Evolutionary conservation across 1,140 invertebrate genomes (phyloP).

Genomic region (Homarus americanus): DNA sequence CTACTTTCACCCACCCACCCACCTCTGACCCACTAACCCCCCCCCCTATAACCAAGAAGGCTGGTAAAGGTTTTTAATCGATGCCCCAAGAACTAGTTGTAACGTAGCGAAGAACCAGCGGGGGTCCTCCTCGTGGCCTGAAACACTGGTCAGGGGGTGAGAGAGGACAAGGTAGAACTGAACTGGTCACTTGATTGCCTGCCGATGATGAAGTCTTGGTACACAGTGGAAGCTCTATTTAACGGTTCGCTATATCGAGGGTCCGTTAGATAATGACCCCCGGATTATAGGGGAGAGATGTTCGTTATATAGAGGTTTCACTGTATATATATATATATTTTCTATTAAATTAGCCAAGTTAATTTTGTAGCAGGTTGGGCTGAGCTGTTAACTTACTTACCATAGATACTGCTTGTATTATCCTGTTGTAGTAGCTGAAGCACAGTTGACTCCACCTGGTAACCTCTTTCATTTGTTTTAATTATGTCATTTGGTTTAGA

Average conservation of each 20-base stretch:
- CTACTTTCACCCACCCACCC: too few relatives aligned
- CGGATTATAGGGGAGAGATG: too few relatives aligned
- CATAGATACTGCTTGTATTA: neutral
- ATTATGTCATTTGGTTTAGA: neutral
- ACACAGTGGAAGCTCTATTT: too few relatives aligned
- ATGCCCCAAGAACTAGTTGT: too few relatives aligned
- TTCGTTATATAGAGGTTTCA: too few relatives aligned
- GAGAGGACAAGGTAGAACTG: constrained; percentile 22
- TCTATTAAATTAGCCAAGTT: neutral
- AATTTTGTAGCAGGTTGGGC: constrained; percentile 16
- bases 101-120: too few relatives aligned
- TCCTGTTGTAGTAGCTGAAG: neutral
- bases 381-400: neutral
- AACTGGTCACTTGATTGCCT: constrained; percentile 3
- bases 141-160: neutral
- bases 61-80: too few relatives aligned
- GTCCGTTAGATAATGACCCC: too few relatives aligned
- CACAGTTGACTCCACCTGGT: neutral
- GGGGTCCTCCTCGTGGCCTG: constrained; percentile 22
- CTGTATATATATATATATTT: neutral
- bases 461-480: neutral
- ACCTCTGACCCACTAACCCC: too few relatives aligned
- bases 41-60: too few relatives aligned
- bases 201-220: neutral
- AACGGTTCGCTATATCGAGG: too few relatives aligned